Conservation (phyloP, 2,113 vertebrate genomes). For the Cariama cristata region DNA sequence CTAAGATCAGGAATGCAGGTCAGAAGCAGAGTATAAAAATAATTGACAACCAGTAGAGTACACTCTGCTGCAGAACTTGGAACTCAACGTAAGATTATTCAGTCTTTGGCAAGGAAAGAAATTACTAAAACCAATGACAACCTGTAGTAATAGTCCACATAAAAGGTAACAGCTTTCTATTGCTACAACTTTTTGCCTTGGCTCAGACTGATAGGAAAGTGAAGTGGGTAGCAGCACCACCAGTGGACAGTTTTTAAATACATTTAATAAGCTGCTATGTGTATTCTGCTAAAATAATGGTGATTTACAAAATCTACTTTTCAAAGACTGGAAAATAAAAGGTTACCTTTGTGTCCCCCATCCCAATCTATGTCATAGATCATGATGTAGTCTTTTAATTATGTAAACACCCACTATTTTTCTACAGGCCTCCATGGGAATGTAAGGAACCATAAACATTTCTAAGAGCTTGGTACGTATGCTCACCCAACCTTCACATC, state of each 20-base stretch:
- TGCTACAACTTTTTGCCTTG: background rate
- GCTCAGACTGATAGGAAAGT: background rate
- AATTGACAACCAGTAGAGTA: background rate
- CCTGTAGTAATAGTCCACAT: background rate
- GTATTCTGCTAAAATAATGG: background rate
- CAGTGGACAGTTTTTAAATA: background rate
- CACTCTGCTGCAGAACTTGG: background rate
- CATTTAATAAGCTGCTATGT: background rate
- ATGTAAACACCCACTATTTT: background rate
- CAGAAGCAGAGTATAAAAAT: background rate
- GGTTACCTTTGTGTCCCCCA: background rate
- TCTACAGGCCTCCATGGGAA: background rate
- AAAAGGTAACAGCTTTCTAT: background rate
- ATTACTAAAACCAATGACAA: background rate
- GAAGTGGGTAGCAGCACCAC: background rate
- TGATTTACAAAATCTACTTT: background rate
- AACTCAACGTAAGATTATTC: background rate
- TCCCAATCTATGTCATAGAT: background rate
- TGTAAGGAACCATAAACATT: background rate
- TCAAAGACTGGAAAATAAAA: background rate
- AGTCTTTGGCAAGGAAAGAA: slow-evolving; percentile 3
- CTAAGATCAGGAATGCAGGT: background rate
- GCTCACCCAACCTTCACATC: background rate
- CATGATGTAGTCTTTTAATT: background rate
- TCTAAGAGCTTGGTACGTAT: background rate